Percentiles rank a stretch among this genome's conserved stretches.
Conservation (phyloP, 2,797 vertebrate genomes). For the Urophycis tenuis region DNA sequence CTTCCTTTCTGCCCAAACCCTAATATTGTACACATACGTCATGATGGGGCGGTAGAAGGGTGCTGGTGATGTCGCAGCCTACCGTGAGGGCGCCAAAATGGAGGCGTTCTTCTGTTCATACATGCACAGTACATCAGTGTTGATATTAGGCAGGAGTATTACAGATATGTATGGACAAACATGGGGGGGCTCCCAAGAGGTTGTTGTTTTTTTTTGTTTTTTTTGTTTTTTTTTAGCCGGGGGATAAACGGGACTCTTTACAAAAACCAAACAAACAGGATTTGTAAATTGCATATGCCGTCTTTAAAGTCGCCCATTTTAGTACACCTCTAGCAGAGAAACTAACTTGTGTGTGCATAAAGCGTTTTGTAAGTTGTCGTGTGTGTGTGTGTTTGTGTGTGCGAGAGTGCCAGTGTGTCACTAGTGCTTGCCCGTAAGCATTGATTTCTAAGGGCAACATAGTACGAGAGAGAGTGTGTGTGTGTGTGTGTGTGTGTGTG, state of each 20-base stretch:
- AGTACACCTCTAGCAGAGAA: constrained; percentile 39
- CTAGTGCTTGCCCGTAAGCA: constrained; percentile 58
- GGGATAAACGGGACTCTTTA: constrained; percentile 25
- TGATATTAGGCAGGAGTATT: constrained; percentile 26
- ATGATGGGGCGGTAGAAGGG: not conserved
- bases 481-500: constrained; percentile 27
- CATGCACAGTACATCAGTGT: constrained; percentile 34
- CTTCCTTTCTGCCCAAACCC: not conserved
- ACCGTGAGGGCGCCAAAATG: constrained; percentile 32
- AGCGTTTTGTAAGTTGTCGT: constrained; percentile 28
- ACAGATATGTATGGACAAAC: constrained; percentile 32
- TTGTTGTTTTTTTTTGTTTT: too few relatives aligned
- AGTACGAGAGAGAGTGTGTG: constrained; percentile 26
- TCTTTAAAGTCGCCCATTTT: constrained; percentile 27
- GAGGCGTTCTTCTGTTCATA: constrained; percentile 36
- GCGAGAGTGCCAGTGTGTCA: constrained; percentile 52
- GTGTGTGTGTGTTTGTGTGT: too few relatives aligned
- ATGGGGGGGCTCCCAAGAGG: constrained; percentile 27
- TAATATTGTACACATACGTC: not conserved
- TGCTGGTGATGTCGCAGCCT: constrained; percentile 53
- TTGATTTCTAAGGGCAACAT: constrained; percentile 49
- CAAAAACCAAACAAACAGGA: constrained; percentile 29
- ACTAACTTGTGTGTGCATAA: constrained; percentile 8
- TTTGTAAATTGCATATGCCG: constrained; percentile 36
- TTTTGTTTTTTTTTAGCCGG: constrained; percentile 37